Base-by-base conservation (phyloP, 2,113 vertebrate species). In the Erythrocercus mccallii region DNA sequence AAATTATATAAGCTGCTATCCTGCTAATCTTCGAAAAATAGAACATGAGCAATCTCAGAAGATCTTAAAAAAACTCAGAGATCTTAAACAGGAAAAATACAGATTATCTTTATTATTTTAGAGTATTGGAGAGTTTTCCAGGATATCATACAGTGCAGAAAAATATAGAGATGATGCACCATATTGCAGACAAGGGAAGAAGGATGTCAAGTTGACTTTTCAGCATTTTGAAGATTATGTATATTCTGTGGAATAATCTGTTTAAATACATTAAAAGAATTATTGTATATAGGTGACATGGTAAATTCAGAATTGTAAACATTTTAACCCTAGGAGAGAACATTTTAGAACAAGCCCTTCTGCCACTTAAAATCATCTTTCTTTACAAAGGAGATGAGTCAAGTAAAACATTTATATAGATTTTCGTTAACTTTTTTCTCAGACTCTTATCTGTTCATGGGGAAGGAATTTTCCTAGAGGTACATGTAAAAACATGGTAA, bases 11-110 rank as follows among this genome's bases (percentile, higher is more conserved):
- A 27, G 8, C 11, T 76, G 10, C 10, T 47, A 33, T 51, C 12
- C n/a, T 71, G 22, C 25, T 90, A 70, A 91, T n/a, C 24, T 90
- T 87, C n/a, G 27, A 81, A 57, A 92, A 80, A 42, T 3, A 79
- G 70, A 77, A 57, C 7, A 71, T 54, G 28, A 86, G 11, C 12
- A 80, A 45, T 65, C 24, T 88, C 18, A 51, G 50, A 94, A 45
- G 9, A n/a, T n/a, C n/a, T n/a, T n/a, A n/a, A n/a, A n/a, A n/a
- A n/a, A n/a, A n/a, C n/a, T n/a, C n/a, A 1, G 1, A 5, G 24
- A 54, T 83, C 50, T 50, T 53, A 69, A 25, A 38, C 6, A 56
- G 18, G 17, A 85, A 51, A 81, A 60, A 80, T 60, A 28, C 18
- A 86, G 10, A 56, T 54, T 69, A 31, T 45, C 38, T 70, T 31